Conservation (phyloP, 2,113 vertebrate genomes). For the Erinaceus europaeus region DNA sequence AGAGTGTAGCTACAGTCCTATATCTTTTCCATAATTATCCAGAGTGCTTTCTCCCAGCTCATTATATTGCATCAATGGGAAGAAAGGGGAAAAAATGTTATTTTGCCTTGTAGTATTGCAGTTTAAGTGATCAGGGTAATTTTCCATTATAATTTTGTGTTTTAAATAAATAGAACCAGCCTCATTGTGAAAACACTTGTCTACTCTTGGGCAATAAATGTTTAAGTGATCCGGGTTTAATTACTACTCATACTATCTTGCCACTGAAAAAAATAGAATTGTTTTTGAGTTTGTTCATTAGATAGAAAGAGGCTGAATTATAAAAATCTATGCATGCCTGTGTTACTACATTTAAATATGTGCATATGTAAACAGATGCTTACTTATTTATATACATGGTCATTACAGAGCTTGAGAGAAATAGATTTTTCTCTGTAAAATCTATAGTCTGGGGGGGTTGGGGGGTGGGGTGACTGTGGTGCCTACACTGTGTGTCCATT, state of each 20-base stretch:
- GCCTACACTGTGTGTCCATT: background rate
- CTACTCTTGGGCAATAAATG: constrained; percentile 15
- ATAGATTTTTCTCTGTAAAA: background rate
- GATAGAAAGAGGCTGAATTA: background rate
- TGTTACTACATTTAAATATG: background rate
- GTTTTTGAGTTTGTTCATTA: background rate
- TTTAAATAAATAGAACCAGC: constrained; percentile 45
- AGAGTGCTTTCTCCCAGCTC: background rate
- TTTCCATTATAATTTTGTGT: constrained; percentile 50
- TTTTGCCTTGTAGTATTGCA: constrained; percentile 13
- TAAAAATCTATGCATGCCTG: background rate
- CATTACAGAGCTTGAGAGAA: background rate
- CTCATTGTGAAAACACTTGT: constrained; percentile 29
- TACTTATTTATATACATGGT: constrained; percentile 29
- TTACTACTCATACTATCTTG: constrained; percentile 11
- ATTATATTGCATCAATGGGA: constrained; percentile 37
- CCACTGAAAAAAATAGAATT: background rate
- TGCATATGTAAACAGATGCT: background rate
- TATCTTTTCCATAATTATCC: background rate
- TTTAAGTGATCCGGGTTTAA: constrained; percentile 33
- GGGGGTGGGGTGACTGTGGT: too few relatives aligned
- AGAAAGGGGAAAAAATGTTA: background rate
- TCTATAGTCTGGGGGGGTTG: background rate
- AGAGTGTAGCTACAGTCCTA: too few relatives aligned
- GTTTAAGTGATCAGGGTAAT: constrained; percentile 50